These are phyloP conservation scores for Cephus spinipes DNA, from an alignment of 2,888 invertebrate species.

Conservation along the genomic window DNA sequence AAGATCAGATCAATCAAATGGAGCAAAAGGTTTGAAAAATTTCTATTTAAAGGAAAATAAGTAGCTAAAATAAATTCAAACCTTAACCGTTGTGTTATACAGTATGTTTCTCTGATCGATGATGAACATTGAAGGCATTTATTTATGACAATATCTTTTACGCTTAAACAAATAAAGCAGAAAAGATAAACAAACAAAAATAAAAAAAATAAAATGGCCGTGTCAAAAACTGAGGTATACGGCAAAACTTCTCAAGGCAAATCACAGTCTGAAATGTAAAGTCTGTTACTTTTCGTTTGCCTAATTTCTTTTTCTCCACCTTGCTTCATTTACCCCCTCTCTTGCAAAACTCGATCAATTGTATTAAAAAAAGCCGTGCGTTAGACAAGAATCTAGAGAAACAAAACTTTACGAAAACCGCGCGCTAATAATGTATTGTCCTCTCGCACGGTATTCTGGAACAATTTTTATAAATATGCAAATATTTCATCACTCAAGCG, in stretches of 20 bases:
- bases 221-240: neutral
- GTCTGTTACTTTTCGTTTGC: neutral
- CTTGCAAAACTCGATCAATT: neutral
- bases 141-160: neutral
- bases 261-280: neutral
- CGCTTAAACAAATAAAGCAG: neutral
- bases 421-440: neutral
- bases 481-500: neutral
- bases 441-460: neutral
- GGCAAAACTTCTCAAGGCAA: neutral
- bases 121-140: neutral
- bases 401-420: neutral
- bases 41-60: neutral
- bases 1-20: neutral
- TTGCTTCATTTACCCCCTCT: neutral
- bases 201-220: neutral
- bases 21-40: neutral
- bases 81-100: neutral
- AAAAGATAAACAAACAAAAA: neutral
- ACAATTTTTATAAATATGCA: neutral
- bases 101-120: neutral
- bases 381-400: neutral
- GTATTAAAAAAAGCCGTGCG: neutral
- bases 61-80: neutral
- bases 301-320: neutral